Conservation (phyloP, 2,797 vertebrate species). For the Melanotaenia nigrans region DNA sequence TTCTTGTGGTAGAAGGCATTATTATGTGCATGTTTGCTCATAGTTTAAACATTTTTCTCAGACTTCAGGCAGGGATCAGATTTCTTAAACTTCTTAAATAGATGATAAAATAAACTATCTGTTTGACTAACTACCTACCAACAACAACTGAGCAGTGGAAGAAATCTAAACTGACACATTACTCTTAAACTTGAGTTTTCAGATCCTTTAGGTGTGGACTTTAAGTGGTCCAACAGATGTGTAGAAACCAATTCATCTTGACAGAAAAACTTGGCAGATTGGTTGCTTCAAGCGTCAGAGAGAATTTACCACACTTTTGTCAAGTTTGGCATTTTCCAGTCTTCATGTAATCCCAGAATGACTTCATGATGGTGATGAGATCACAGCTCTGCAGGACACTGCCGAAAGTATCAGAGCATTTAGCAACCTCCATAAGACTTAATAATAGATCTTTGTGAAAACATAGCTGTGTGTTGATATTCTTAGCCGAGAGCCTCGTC, state of each 20-base stretch:
- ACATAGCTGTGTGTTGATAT: not conserved
- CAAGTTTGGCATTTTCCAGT: not conserved
- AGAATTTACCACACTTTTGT: not conserved
- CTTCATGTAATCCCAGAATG: not conserved
- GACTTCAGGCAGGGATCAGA: not conserved
- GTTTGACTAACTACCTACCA: conserved; percentile 2
- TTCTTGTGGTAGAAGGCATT: too few relatives aligned
- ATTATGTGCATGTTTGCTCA: not conserved
- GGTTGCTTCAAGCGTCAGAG: not conserved
- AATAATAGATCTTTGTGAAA: conserved; percentile 1
- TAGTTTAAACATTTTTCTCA: not conserved
- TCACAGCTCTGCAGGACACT: not conserved
- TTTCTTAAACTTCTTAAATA: too few relatives aligned
- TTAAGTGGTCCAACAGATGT: not conserved
- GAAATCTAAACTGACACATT: not conserved
- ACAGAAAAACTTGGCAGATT: not conserved
- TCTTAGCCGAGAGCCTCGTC: not conserved
- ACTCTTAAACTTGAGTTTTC: not conserved
- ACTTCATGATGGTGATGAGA: conserved; percentile 6
- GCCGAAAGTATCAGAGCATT: not conserved
- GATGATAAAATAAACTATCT: too few relatives aligned
- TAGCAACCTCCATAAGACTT: not conserved
- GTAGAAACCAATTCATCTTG: not conserved
- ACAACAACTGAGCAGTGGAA: not conserved
- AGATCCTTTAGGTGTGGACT: not conserved